These are phyloP conservation scores for Varanus komodoensis DNA, from an alignment of 2,113 vertebrate species.

Conservation along the genomic window DNA sequence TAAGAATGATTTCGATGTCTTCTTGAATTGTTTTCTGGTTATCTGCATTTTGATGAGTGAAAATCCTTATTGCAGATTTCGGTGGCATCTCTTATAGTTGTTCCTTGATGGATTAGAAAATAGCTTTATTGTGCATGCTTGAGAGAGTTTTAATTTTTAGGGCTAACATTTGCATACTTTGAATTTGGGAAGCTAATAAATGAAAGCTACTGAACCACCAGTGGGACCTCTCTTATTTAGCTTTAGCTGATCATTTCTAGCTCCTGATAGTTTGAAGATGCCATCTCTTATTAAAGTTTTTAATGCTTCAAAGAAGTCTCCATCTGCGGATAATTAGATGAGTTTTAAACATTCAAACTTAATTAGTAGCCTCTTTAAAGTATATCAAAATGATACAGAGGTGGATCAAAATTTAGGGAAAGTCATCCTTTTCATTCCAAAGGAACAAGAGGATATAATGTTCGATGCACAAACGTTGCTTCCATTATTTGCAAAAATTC, in stretches of 20 bases:
- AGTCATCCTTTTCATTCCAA: slow-evolving; percentile 8
- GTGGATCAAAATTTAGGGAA: background rate
- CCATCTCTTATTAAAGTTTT: slow-evolving; percentile 31
- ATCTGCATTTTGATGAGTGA: background rate
- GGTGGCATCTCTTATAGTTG: background rate
- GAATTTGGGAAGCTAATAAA: slow-evolving; percentile 33
- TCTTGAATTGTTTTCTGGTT: fast-evolving
- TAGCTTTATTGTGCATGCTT: background rate
- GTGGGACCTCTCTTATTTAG: slow-evolving; percentile 24
- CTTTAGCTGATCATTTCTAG: slow-evolving; percentile 11
- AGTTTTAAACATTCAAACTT: slow-evolving; percentile 22
- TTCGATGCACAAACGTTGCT: background rate
- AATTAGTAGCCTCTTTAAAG: slow-evolving; percentile 26
- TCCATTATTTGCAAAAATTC: background rate
- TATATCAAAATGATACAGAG: background rate
- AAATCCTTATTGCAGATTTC: background rate
- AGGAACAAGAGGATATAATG: background rate
- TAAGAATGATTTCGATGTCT: background rate
- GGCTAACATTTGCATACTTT: slow-evolving; percentile 26
- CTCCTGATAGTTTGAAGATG: slow-evolving; percentile 26
- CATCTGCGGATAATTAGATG: slow-evolving; percentile 41
- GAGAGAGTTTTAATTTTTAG: slow-evolving; percentile 14
- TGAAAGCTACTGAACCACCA: background rate
- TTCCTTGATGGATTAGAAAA: background rate
- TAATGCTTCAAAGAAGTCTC: slow-evolving; percentile 42